Percentiles rank a stretch among this genome's conserved stretches.
Conservation (phyloP, 2,113 vertebrate species). For the Phalacrocorax brasilianus region DNA sequence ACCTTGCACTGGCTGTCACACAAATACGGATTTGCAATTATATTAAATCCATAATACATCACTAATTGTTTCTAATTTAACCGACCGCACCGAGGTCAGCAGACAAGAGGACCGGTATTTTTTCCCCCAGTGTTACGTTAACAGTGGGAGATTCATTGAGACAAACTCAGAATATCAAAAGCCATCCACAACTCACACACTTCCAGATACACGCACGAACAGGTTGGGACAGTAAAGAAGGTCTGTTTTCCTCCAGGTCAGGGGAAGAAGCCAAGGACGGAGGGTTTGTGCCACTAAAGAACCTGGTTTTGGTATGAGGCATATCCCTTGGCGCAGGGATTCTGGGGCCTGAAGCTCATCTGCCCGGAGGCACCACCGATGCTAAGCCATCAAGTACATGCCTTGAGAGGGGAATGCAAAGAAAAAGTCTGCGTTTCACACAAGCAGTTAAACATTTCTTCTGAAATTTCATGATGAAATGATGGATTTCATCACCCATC, state of each 20-base stretch:
- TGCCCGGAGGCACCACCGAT: fast-evolving
- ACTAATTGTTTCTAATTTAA: not conserved
- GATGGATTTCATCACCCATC: not conserved
- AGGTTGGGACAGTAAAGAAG: not conserved
- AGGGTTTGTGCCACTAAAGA: not conserved
- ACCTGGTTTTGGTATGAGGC: not conserved
- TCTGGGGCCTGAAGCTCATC: not conserved
- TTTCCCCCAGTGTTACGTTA: not conserved
- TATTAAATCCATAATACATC: not conserved
- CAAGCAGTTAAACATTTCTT: fast-evolving
- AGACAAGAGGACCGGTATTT: not conserved
- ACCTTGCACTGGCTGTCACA: no score
- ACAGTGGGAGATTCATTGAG: not conserved
- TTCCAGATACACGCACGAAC: not conserved
- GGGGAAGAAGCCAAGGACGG: not conserved
- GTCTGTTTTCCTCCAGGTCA: not conserved
- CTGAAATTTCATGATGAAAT: not conserved
- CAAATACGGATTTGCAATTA: not conserved
- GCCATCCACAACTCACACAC: no score
- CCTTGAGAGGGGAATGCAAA: not conserved
- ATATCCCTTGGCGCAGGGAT: not conserved
- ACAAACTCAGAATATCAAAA: not conserved
- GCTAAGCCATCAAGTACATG: not conserved
- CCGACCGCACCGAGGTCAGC: not conserved
- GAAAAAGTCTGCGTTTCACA: not conserved